These are phyloP conservation scores for Tethya wilhelma DNA, from an alignment of 37 sponge, comb jelly and placozoan genomes.

Conservation along the genomic window DNA sequence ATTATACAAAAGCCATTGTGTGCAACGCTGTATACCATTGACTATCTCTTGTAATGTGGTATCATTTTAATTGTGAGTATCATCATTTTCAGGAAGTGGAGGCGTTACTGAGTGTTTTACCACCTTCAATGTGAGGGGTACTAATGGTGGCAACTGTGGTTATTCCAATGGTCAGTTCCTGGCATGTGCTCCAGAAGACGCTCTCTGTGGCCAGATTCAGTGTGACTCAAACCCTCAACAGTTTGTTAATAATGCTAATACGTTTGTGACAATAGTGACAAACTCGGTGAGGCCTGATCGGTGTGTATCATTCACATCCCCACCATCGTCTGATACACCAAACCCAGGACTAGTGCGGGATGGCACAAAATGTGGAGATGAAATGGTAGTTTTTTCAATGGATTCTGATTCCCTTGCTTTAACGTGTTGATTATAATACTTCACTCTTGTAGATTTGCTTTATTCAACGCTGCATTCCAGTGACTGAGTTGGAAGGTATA, in stretches of 20 bases:
- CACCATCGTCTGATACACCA: slow-evolving; percentile 20
- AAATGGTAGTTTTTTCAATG: slow-evolving; percentile 12
- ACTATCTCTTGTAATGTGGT: background rate
- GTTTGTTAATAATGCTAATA: background rate
- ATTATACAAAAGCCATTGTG: background rate
- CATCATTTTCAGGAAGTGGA: background rate
- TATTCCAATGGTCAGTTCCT: slow-evolving; percentile 2
- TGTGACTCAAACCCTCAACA: slow-evolving; percentile 17
- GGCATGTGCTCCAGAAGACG: slow-evolving; percentile 50
- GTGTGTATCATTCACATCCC: slow-evolving; percentile 37
- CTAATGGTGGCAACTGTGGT: slow-evolving; percentile 65
- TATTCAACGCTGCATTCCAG: slow-evolving; percentile 15
- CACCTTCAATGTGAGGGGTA: slow-evolving; percentile 22
- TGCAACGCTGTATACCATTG: background rate
- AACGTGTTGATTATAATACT: background rate
- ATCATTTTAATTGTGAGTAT: background rate
- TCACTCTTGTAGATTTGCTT: slow-evolving; percentile 42
- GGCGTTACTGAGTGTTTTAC: slow-evolving; percentile 15
- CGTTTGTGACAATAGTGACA: background rate
- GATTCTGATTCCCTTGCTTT: background rate
- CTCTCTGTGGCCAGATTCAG: slow-evolving; percentile 56
- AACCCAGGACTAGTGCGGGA: slow-evolving; percentile 63
- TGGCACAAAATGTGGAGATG: slow-evolving; percentile 56
- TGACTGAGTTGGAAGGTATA: slow-evolving; percentile 13
- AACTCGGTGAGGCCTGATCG: background rate